phyloP scores from a whole-genome alignment of 2,888 invertebrate genomes.

The Homarus gammarus region DNA sequence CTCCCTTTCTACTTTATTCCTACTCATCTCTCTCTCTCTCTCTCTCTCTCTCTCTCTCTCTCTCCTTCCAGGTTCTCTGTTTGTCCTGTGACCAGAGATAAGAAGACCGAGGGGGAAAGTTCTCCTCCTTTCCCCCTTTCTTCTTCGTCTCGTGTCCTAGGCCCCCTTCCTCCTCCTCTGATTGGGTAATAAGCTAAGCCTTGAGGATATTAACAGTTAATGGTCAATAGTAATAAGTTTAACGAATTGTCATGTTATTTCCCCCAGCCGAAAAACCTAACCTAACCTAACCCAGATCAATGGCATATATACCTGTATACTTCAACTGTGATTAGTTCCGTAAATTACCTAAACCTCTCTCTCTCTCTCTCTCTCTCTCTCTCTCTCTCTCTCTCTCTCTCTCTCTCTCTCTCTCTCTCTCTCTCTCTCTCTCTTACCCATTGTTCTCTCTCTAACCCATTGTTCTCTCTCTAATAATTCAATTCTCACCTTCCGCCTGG shows the following conservation, averaged over 20 bases:
- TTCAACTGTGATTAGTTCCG: no score
- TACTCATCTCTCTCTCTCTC: background rate
- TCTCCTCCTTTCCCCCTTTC: background rate
- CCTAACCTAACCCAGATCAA: no score
- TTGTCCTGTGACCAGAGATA: no score
- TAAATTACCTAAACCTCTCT: no score
- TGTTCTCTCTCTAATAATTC: no score
- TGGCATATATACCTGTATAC: no score
- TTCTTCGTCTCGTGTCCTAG: background rate
- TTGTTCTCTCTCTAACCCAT: background rate
- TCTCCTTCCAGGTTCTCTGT: background rate
- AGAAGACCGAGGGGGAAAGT: background rate
- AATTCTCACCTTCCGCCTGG: background rate
- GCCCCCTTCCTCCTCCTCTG: background rate
- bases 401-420: background rate
- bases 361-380: background rate
- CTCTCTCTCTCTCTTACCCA: background rate
- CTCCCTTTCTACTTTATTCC: constrained; percentile 1
- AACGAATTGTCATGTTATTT: no score
- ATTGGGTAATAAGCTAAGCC: no score
- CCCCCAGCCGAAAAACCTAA: no score
- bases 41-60: background rate
- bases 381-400: constrained; percentile 16
- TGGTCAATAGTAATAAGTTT: no score
- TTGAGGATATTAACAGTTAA: no score